A percentile compares a stretch with the other conserved stretches of the same genome.
These are phyloP conservation scores for Drusus annulatus DNA, from an alignment of 1,140 invertebrate genomes.

Conservation along the genomic window DNA sequence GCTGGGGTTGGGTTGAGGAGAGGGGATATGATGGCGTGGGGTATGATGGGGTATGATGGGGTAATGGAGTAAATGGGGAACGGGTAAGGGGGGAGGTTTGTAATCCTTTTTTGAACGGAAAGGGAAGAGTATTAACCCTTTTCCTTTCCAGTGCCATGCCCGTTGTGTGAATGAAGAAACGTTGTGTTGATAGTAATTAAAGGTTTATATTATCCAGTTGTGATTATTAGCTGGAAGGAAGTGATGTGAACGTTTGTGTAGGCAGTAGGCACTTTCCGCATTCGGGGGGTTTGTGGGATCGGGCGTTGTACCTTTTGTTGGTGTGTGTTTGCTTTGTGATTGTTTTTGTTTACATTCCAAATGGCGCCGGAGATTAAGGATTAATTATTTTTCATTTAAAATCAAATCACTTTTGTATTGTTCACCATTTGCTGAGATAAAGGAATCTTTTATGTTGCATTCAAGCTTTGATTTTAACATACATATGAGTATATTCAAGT, in stretches of 20 bases:
- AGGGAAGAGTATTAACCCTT: constrained; percentile 59
- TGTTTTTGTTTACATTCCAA: constrained; percentile 59
- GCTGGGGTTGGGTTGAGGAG: constrained; percentile 37
- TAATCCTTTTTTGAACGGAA: constrained; percentile 59
- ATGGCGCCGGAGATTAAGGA: constrained; percentile 56
- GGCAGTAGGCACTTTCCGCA: constrained; percentile 39
- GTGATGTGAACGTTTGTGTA: constrained; percentile 55
- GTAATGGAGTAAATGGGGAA: constrained; percentile 38
- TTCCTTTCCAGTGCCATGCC: constrained; percentile 66
- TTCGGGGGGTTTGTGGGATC: constrained; percentile 45
- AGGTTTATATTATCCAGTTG: constrained; percentile 65
- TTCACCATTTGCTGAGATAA: constrained; percentile 3
- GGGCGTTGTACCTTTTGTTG: constrained; percentile 52
- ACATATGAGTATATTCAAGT: no score
- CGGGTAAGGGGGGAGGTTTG: constrained; percentile 48
- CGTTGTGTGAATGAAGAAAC: constrained; percentile 63
- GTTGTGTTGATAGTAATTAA: constrained; percentile 73
- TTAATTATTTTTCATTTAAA: constrained; percentile 58
- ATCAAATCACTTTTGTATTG: constrained; percentile 31
- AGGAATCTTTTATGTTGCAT: no score
- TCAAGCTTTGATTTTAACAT: no score
- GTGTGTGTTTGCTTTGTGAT: constrained; percentile 57
- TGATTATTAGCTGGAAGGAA: constrained; percentile 56
- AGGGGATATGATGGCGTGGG: constrained; percentile 50
- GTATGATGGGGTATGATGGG: constrained; percentile 67